phyloP scores from a whole-genome alignment of 92 coral and sea anemone genomes.

The Heliopora coerulea region DNA sequence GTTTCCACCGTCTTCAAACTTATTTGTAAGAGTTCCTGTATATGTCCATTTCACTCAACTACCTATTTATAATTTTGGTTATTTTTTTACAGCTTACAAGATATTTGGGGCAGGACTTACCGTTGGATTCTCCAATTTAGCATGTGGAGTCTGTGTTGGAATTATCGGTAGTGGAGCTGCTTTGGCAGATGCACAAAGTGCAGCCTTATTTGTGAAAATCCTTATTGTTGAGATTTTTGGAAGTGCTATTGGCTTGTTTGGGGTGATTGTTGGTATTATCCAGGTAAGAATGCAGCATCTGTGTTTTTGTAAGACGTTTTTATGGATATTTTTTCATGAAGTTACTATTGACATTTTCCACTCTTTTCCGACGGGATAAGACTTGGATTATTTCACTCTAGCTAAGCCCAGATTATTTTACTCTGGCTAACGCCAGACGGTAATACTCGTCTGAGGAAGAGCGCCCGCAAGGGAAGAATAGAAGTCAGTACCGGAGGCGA shows the following conservation, averaged over 20 bases:
- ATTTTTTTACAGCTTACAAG: constrained; percentile 63
- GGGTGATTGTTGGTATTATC: constrained; percentile 89
- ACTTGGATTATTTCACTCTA: not conserved
- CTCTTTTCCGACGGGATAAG: constrained; percentile 8
- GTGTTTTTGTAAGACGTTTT: not conserved
- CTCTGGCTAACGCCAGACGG: no score
- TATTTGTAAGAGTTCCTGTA: no score
- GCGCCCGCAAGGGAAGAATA: no score
- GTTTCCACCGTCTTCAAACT: no score
- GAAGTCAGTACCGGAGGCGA: no score
- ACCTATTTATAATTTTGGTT: no score
- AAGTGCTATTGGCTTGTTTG: constrained; percentile 98
- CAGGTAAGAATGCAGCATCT: constrained; percentile 61
- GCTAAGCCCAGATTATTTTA: not conserved
- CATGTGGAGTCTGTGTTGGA: constrained; percentile 97
- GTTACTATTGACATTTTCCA: not conserved
- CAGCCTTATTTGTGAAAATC: constrained; percentile 94
- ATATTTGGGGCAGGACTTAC: constrained; percentile 97
- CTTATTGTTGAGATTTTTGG: constrained; percentile 98
- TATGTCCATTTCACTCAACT: no score
- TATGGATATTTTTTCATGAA: not conserved
- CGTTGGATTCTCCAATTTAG: constrained; percentile 92
- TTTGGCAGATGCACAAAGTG: constrained; percentile 93
- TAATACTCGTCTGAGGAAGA: no score
- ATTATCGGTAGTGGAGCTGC: constrained; percentile 99